phyloP scores from a whole-genome alignment of 2,113 vertebrate species.

The Crotalus tigris region DNA sequence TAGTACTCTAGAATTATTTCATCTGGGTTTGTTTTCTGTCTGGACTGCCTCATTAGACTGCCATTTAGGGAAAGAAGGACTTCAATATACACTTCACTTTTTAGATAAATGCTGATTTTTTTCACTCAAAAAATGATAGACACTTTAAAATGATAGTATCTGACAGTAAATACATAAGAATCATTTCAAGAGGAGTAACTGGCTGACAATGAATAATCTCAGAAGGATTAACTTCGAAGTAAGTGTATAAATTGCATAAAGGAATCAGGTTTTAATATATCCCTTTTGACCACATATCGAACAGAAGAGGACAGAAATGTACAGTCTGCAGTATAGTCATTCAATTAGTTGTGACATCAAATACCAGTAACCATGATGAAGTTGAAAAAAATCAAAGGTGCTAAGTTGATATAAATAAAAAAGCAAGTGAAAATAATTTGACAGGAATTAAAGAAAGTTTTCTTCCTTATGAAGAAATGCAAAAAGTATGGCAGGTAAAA shows the following conservation, averaged over 20 bases:
- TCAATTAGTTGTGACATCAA: neutral
- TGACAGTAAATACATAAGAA: conserved; percentile 43
- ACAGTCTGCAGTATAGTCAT: neutral
- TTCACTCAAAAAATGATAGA: conserved; percentile 50
- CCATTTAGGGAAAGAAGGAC: neutral
- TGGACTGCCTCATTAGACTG: neutral
- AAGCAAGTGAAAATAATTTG: conserved; percentile 16
- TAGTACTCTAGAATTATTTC: neutral
- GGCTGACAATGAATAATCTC: conserved; percentile 27
- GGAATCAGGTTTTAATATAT: conserved; percentile 18
- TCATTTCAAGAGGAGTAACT: conserved; percentile 15
- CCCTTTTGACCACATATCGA: neutral
- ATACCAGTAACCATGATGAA: neutral
- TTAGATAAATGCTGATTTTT: conserved; percentile 38
- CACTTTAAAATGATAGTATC: conserved; percentile 47
- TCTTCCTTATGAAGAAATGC: conserved; percentile 36
- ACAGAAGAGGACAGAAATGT: conserved; percentile 10
- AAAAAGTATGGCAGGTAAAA: neutral
- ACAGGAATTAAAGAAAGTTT: neutral
- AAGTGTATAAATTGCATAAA: conserved; percentile 24
- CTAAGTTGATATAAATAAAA: conserved; percentile 33
- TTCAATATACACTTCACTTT: conserved; percentile 36
- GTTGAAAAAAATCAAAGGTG: conserved; percentile 30
- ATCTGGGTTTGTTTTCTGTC: neutral
- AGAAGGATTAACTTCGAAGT: conserved; percentile 38